phyloP scores from a whole-genome alignment of 2,888 invertebrate genomes.

The Mythimna ferrago region DNA sequence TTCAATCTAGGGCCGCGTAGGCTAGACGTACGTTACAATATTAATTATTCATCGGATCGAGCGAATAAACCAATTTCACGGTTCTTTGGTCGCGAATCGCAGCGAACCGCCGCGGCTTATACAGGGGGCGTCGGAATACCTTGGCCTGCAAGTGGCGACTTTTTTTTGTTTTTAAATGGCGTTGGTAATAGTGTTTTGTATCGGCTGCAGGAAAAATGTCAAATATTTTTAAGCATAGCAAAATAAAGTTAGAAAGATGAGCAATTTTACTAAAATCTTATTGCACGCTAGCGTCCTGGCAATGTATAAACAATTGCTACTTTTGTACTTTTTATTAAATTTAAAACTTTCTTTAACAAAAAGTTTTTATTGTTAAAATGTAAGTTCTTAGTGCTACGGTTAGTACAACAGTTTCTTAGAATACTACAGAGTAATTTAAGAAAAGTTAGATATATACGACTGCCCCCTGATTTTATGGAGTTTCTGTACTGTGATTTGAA shows the following conservation, averaged over 20 bases:
- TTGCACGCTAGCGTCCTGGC: neutral
- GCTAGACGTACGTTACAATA: constrained; percentile 82
- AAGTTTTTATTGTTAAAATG: constrained; percentile 24
- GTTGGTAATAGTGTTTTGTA: neutral
- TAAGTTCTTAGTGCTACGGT: neutral
- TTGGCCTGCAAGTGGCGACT: constrained; percentile 19
- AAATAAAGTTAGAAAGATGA: neutral
- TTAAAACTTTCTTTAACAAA: constrained; percentile 15
- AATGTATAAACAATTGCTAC: constrained; percentile 21
- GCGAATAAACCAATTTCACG: constrained; percentile 91
- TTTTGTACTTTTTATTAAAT: constrained; percentile 18
- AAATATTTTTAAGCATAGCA: neutral
- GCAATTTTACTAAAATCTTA: neutral
- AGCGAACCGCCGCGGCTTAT: constrained; percentile 75
- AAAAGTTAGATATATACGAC: constrained; percentile 36
- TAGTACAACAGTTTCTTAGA: constrained; percentile 8
- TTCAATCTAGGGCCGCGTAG: constrained; percentile 78
- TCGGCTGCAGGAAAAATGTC: neutral
- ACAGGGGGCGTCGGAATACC: constrained; percentile 71
- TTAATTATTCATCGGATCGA: constrained; percentile 91
- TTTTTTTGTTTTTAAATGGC: neutral
- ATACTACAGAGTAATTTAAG: constrained; percentile 31
- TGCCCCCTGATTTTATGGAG: too few species aligned
- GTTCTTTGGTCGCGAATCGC: constrained; percentile 89
- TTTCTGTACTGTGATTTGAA: too few species aligned